phyloP scores from a whole-genome alignment of 1,140 invertebrate genomes.

The Apis dorsata region DNA sequence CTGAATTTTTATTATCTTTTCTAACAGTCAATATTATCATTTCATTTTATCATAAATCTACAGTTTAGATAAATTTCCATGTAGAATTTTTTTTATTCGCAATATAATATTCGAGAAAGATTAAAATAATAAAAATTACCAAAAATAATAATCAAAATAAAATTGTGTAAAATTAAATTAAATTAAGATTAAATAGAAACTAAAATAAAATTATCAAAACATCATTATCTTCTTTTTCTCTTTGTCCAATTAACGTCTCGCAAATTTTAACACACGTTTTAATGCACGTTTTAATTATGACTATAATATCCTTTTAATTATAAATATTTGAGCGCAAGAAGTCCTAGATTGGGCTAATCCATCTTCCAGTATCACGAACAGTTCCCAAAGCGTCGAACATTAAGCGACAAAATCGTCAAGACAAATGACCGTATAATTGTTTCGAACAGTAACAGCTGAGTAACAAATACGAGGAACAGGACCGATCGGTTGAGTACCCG shows the following conservation, averaged over 20 bases:
- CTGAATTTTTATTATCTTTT: no score
- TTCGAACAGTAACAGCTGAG: neutral
- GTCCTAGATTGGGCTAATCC: neutral
- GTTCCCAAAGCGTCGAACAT: neutral
- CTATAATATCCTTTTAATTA: no score
- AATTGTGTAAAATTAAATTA: no score
- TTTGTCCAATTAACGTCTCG: neutral
- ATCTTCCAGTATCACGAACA: neutral
- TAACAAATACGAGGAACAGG: slow-evolving; percentile 15
- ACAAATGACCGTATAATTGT: slow-evolving; percentile 47
- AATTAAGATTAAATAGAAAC: no score
- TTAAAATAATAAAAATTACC: no score
- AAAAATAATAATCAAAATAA: no score
- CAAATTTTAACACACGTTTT: neutral
- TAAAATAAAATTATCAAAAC: no score
- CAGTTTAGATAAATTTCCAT: no score
- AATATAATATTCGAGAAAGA: no score
- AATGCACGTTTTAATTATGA: neutral
- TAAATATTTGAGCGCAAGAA: neutral
- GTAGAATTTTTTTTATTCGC: no score
- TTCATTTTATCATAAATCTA: no score
- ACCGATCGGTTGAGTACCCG: neutral
- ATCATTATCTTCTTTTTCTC: neutral
- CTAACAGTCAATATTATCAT: no score
- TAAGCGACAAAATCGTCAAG: slow-evolving; percentile 8